A percentile compares a stretch with the other conserved stretches of the same genome.
Conservation (phyloP, 1,140 invertebrate species). For the Glomeris maerens region DNA sequence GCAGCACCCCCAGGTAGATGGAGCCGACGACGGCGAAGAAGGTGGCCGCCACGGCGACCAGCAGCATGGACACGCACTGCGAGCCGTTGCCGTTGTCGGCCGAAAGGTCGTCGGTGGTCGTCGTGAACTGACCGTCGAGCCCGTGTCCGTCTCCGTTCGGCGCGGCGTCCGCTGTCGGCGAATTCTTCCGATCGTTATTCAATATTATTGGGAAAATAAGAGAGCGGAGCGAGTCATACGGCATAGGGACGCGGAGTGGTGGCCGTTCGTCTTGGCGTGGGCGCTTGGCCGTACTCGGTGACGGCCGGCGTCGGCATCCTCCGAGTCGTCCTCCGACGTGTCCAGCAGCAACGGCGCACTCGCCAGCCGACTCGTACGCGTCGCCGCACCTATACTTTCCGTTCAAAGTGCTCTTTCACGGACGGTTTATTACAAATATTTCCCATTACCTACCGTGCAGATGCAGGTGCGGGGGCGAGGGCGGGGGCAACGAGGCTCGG, state of each 20-base stretch:
- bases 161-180: not conserved
- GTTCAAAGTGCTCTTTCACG: too few species aligned
- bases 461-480: too few species aligned
- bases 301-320: not conserved
- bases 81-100: not conserved
- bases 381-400: too few species aligned
- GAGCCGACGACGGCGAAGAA: constrained; percentile 1
- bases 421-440: too few species aligned
- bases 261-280: not conserved
- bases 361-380: too few species aligned
- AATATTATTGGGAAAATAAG: not conserved
- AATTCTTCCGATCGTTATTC: not conserved
- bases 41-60: not conserved
- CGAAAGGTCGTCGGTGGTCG: not conserved
- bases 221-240: not conserved
- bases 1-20: not conserved
- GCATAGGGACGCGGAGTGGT: not conserved
- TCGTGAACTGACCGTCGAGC: not conserved
- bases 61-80: constrained; percentile 3
- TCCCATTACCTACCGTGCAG: too few species aligned
- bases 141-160: not conserved
- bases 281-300: not conserved
- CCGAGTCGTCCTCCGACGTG: not conserved
- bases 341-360: too few species aligned
- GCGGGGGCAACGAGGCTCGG: too few species aligned